Conservation (phyloP, 2,113 vertebrate genomes). For the Corapipo altera region DNA sequence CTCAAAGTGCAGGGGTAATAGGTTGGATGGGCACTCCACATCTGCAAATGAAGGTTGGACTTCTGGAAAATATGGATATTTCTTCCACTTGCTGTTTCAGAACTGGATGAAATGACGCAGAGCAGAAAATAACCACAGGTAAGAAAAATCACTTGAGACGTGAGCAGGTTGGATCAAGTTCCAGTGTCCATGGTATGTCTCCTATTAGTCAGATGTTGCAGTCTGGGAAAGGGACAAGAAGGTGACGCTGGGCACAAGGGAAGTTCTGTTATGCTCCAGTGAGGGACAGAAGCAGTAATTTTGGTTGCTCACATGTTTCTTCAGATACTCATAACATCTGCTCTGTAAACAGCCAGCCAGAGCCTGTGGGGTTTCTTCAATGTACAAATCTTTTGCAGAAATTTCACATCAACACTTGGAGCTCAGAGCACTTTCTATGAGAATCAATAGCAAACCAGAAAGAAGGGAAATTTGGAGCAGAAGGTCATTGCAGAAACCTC, state of each 20-base stretch:
- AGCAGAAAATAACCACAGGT: not conserved
- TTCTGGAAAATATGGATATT: not conserved
- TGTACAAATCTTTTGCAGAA: not conserved
- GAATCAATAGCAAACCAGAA: not conserved
- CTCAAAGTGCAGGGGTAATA: not conserved
- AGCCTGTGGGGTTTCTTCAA: not conserved
- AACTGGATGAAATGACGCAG: not conserved
- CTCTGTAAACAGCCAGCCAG: not conserved
- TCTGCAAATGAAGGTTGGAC: not conserved
- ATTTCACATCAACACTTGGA: not conserved
- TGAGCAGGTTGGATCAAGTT: not conserved
- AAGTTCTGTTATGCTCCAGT: not conserved
- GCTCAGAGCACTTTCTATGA: not conserved
- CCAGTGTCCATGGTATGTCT: not conserved
- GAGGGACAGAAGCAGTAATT: not conserved
- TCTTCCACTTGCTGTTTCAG: not conserved
- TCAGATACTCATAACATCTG: not conserved
- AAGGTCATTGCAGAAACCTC: not conserved
- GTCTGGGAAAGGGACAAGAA: not conserved
- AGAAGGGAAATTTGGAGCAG: not conserved
- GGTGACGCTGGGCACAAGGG: not conserved
- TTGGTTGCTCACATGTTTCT: not conserved
- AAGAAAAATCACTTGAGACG: not conserved
- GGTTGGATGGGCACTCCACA: not conserved
- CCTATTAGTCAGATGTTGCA: not conserved